A percentile compares a stretch with the other conserved stretches of the same genome.
Conservation (phyloP, 2,797 vertebrate species). For the Eurystomus glaucurus region DNA sequence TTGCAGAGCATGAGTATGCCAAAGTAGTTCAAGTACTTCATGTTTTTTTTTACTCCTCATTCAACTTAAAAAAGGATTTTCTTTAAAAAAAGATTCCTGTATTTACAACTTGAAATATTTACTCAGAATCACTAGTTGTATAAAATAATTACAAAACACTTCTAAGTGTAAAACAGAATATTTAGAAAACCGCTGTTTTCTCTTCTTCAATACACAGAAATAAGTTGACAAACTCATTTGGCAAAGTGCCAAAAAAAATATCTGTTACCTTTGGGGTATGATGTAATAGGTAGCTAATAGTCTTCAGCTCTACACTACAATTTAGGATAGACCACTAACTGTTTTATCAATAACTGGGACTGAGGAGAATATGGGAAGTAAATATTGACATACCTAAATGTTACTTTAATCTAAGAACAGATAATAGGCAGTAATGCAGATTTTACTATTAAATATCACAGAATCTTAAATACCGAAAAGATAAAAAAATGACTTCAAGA, state of each 20-base stretch:
- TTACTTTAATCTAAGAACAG: background rate
- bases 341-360: background rate
- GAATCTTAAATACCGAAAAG: background rate
- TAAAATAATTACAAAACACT: background rate
- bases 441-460: background rate
- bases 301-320: background rate
- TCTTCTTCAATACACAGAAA: background rate
- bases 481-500: background rate
- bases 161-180: background rate
- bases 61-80: background rate
- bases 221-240: background rate
- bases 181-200: background rate
- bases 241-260: background rate
- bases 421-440: background rate
- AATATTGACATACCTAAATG: background rate
- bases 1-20: rapidly evolving
- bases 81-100: background rate
- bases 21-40: background rate
- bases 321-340: background rate
- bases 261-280: background rate
- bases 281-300: background rate
- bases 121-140: background rate
- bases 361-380: background rate
- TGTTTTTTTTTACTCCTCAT: rapidly evolving
- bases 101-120: background rate